These are phyloP conservation scores for Scaptomyza montana DNA, from an alignment of 1,140 invertebrate species.

Conservation along the genomic window DNA sequence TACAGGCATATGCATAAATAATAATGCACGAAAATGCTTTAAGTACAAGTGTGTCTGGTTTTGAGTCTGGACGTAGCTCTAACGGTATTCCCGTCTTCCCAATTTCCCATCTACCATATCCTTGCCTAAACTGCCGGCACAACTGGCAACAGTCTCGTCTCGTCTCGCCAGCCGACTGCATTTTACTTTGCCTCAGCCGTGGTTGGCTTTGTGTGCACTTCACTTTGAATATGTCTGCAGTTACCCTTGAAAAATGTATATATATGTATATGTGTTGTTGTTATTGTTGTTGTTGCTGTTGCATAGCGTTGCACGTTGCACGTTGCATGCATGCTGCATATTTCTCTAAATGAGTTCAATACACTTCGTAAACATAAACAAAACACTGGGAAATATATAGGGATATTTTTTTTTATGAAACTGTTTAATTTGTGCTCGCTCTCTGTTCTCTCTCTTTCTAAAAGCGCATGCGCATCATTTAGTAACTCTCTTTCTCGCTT, in stretches of 20 bases:
- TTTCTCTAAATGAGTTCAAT: conserved; percentile 79
- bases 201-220: conserved; percentile 60
- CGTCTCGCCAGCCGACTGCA: conserved; percentile 19
- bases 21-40: conserved; percentile 79
- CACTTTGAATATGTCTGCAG: conserved; percentile 78
- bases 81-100: conserved; percentile 34
- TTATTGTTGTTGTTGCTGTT: conserved; percentile 29
- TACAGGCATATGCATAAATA: conserved; percentile 80
- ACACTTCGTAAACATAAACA: conserved; percentile 78
- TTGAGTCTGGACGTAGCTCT: conserved; percentile 14
- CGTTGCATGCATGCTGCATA: conserved; percentile 39
- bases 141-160: conserved; percentile 39
- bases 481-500: conserved; percentile 34
- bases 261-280: conserved; percentile 25
- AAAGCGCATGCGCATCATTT: conserved; percentile 53
- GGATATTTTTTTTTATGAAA: conserved; percentile 40
- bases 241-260: conserved; percentile 72
- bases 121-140: conserved; percentile 1
- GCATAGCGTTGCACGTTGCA: conserved; percentile 68
- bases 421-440: background rate
- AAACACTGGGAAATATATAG: conserved; percentile 72
- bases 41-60: conserved; percentile 52
- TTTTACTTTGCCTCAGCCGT: background rate
- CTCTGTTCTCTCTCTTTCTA: background rate
- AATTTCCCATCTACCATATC: background rate